Conservation (phyloP, 30 jellyfish, hydroid and myxozoan genomes). For the Nemopilema nomurai region DNA sequence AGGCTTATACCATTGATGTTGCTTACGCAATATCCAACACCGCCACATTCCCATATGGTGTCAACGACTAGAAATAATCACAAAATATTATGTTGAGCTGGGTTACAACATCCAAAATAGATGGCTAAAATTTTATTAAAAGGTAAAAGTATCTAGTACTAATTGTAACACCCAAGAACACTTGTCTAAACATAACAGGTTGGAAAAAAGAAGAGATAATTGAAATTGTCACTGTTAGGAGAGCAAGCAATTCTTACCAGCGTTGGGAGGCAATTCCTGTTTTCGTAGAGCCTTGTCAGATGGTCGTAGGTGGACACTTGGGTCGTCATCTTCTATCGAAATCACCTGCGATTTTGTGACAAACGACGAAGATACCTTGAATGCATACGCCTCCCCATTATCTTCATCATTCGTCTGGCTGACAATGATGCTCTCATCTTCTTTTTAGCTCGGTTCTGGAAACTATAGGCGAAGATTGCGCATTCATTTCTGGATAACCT, state of each 20-base stretch:
- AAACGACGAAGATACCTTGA: constrained; percentile 4
- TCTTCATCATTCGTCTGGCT: neutral
- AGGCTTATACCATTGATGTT: neutral
- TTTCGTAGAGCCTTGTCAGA: neutral
- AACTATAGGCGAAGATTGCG: neutral
- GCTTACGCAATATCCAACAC: constrained; percentile 20
- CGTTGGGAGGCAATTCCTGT: neutral
- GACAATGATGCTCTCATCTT: constrained; percentile 3
- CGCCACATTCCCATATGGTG: constrained; percentile 3
- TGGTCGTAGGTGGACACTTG: neutral
- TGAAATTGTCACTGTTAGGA: neutral
- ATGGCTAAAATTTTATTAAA: neutral
- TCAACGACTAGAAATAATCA: constrained; percentile 13
- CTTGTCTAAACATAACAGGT: neutral
- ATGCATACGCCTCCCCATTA: constrained; percentile 5
- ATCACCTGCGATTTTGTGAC: constrained; percentile 3
- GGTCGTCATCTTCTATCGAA: constrained; percentile 3
- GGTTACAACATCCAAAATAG: neutral
- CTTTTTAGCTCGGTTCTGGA: neutral
- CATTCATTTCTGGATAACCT: neutral
- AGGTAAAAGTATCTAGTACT: neutral
- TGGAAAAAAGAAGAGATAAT: neutral
- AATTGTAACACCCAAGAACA: neutral
- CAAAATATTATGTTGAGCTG: neutral
- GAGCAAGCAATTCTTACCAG: neutral